Evolutionary conservation across 2,797 vertebrate species (phyloP).

Genomic region (Ataeniobius toweri): DNA sequence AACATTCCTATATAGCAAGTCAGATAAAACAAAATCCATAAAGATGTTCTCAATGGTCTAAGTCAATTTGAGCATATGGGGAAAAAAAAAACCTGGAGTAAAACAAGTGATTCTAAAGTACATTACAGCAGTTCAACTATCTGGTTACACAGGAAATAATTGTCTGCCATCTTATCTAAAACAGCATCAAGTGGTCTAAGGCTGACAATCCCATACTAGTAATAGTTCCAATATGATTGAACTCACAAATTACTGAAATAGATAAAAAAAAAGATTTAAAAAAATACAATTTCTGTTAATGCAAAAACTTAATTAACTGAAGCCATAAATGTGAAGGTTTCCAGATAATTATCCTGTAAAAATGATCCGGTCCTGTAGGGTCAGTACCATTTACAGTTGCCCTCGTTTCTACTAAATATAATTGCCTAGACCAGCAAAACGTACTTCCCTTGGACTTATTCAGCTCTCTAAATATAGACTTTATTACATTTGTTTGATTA

Average conservation of each 20-base stretch:
- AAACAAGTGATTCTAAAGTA: not conserved
- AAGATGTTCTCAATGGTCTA: not conserved
- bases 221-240: not conserved
- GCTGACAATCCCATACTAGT: not conserved
- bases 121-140: not conserved
- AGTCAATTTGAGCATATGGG: not conserved
- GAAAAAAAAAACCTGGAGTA: not conserved
- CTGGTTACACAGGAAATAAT: not conserved
- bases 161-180: not conserved
- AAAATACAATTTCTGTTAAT: not conserved
- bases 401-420: not conserved
- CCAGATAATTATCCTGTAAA: not conserved
- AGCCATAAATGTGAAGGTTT: not conserved
- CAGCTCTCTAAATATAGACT: not conserved
- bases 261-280: not conserved
- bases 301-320: not conserved
- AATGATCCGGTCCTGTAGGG: not conserved
- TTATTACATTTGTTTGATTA: not conserved
- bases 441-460: not conserved
- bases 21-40: not conserved
- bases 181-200: not conserved
- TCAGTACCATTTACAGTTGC: not conserved
- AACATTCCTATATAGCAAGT: slow-evolving; percentile 3
- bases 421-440: not conserved
- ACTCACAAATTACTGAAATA: not conserved